Conservation (phyloP, 2,113 vertebrate genomes). For the Pogona vitticeps region DNA sequence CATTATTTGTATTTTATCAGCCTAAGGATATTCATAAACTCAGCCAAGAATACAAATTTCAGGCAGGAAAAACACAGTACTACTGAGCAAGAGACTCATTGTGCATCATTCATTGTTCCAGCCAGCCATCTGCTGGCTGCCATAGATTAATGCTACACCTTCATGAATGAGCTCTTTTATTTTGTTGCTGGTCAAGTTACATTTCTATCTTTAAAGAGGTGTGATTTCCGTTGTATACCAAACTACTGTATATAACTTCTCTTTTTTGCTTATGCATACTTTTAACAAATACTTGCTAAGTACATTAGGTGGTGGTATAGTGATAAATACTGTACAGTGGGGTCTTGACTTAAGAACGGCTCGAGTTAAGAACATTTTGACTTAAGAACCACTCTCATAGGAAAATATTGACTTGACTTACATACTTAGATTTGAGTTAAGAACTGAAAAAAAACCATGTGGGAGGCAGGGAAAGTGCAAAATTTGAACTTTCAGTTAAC, state of each 20-base stretch:
- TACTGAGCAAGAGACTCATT: conserved; percentile 4
- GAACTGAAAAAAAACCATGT: too few species aligned
- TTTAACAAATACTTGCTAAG: conserved; percentile 14
- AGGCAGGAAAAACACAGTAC: conserved; percentile 11
- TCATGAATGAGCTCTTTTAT: conserved; percentile 24
- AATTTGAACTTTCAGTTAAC: too few species aligned
- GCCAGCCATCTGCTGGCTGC: conserved; percentile 15
- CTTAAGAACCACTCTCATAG: too few species aligned
- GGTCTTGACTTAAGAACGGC: too few species aligned
- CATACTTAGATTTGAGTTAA: too few species aligned
- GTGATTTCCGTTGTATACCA: conserved; percentile 3
- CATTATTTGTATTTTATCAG: conserved; percentile 24
- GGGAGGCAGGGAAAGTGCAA: too few species aligned
- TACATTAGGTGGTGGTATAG: not conserved
- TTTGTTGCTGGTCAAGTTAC: conserved; percentile 32
- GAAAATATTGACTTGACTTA: too few species aligned
- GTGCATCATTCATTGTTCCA: conserved; percentile 34
- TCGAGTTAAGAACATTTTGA: too few species aligned
- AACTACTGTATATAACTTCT: not conserved
- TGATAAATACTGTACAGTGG: too few species aligned
- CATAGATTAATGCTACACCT: not conserved
- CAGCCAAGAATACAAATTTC: conserved; percentile 2
- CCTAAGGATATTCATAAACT: conserved; percentile 29
- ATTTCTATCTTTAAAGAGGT: not conserved
- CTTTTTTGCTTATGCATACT: conserved; percentile 28